phyloP scores from a whole-genome alignment of 2,888 invertebrate genomes.

The Diachrysia chrysitis region DNA sequence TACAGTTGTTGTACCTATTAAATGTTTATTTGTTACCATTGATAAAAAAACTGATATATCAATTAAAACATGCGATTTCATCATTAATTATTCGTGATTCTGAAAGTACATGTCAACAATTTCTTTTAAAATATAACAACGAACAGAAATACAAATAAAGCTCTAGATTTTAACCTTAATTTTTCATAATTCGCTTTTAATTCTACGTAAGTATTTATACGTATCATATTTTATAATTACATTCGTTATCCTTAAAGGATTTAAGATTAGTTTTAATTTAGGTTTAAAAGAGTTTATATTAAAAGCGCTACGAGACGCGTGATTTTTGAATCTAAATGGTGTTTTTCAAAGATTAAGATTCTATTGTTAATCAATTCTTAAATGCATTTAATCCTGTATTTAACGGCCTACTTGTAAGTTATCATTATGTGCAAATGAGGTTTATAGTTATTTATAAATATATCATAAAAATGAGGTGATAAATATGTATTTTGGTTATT shows the following conservation, averaged over 20 bases:
- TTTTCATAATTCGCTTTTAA: slow-evolving; percentile 33
- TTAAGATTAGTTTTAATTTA: slow-evolving; percentile 51
- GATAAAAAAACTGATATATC: slow-evolving; percentile 30
- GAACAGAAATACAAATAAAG: slow-evolving; percentile 22
- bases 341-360: slow-evolving; percentile 63
- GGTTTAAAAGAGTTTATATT: slow-evolving; percentile 36
- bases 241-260: slow-evolving; percentile 72
- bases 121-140: slow-evolving; percentile 24
- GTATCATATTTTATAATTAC: slow-evolving; percentile 37
- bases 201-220: slow-evolving; percentile 35
- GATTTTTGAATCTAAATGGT: slow-evolving; percentile 73
- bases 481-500: slow-evolving; percentile 53
- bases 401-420: slow-evolving; percentile 43
- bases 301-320: slow-evolving; percentile 74
- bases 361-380: slow-evolving; percentile 49
- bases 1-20: slow-evolving; percentile 46
- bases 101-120: background rate
- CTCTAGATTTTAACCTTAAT: slow-evolving; percentile 44
- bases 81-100: background rate
- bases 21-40: slow-evolving; percentile 35
- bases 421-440: slow-evolving; percentile 28
- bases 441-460: slow-evolving; percentile 29
- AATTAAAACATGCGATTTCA: background rate
- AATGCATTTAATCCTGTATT: slow-evolving; percentile 60
- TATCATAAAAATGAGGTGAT: slow-evolving; percentile 36